phyloP scores from a whole-genome alignment of 2,113 vertebrate species.

The Parotia lawesii region DNA sequence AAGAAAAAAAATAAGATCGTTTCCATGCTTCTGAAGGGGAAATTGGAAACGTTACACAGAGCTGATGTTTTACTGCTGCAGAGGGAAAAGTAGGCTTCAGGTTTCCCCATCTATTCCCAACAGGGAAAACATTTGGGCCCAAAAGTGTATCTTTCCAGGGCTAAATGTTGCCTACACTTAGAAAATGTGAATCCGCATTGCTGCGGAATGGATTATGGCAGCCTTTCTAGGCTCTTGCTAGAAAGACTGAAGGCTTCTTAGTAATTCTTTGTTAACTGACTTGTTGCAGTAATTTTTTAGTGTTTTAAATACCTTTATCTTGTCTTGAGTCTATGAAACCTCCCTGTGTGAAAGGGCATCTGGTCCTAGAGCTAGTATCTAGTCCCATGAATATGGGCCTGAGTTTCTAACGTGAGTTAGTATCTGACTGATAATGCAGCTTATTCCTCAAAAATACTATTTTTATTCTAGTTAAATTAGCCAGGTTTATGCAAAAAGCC shows the following conservation, averaged over 20 bases:
- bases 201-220: not conserved
- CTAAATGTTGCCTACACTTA: not conserved
- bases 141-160: not conserved
- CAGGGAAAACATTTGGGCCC: not conserved
- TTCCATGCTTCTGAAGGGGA: not conserved
- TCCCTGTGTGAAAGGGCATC: not conserved
- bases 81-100: not conserved
- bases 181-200: not conserved
- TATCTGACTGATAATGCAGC: not conserved
- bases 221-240: not conserved
- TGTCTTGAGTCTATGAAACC: not conserved
- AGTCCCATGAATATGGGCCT: not conserved
- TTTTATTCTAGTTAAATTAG: not conserved
- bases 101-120: not conserved
- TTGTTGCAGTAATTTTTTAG: not conserved
- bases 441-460: not conserved
- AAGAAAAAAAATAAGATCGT: not conserved
- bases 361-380: not conserved
- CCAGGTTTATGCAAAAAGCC: not conserved
- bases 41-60: not conserved
- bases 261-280: not conserved
- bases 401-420: rapidly evolving
- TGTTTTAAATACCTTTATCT: not conserved
- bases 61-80: not conserved
- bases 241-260: not conserved